These are phyloP conservation scores for Protodeltote pygarga DNA, from an alignment of 2,888 invertebrate species.

Conservation along the genomic window DNA sequence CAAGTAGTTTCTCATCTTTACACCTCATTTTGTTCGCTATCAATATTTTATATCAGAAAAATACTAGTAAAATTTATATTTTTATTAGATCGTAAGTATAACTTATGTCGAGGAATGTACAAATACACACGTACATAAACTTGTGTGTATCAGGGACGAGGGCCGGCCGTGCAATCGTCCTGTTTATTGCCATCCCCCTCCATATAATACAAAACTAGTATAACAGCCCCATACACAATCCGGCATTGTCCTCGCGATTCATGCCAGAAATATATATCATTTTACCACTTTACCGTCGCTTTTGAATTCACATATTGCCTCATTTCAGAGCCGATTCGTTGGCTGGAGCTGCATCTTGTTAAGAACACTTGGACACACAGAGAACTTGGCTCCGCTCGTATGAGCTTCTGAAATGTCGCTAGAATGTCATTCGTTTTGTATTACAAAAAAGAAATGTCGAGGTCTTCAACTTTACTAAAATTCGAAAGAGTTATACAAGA, in stretches of 20 bases:
- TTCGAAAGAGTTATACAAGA: background rate
- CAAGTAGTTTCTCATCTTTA: background rate
- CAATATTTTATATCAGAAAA: conserved; percentile 30
- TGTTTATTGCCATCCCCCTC: conserved; percentile 63
- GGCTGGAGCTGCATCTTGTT: conserved; percentile 56
- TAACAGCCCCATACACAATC: conserved; percentile 58
- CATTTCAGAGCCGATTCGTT: conserved; percentile 55
- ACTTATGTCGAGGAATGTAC: conserved; percentile 32
- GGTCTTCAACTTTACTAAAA: conserved; percentile 6
- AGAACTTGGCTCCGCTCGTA: conserved; percentile 52
- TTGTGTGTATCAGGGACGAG: conserved; percentile 37
- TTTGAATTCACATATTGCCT: conserved; percentile 59
- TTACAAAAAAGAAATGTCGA: background rate
- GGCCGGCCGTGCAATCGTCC: conserved; percentile 58
- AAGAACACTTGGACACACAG: too few species aligned
- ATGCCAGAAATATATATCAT: conserved; percentile 65
- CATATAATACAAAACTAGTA: conserved; percentile 62
- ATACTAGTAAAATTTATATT: conserved; percentile 42
- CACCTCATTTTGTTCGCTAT: conserved; percentile 9
- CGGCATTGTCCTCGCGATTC: conserved; percentile 54
- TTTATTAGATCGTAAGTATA: conserved; percentile 44
- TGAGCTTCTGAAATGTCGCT: conserved; percentile 15
- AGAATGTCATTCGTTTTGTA: conserved; percentile 20
- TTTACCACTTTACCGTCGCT: conserved; percentile 67
- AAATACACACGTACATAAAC: conserved; percentile 36